Evolutionary conservation across 2,113 vertebrate species (phyloP), one percentile per base, ranked within the genome.

Genomic region (Caloenas nicobarica): DNA sequence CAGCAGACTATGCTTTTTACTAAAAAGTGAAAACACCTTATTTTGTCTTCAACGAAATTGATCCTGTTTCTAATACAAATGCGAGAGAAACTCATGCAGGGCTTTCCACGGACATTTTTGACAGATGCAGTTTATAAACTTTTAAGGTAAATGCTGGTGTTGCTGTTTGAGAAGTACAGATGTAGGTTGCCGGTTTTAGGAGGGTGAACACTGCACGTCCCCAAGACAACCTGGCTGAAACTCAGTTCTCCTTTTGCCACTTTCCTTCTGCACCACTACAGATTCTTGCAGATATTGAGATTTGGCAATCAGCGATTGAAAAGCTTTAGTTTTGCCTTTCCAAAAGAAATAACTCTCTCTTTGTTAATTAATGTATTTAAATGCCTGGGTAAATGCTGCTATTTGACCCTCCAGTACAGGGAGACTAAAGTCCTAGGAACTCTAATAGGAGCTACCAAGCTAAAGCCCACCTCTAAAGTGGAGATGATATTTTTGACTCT

Each of bases 11-110:
- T 36, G 57, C 38, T 60, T 38, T 72, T 89, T 54, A 4, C 64
- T 61, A 40, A 77, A 46, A 74, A 79, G 56, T 36, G 88, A 56
- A 72, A 88, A 76, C 48, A 44, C 62, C 51, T 89, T 16, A 6
- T 77, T 93, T 87, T 77, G 51, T 68, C 60, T 81, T 29, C 74
- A 57, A 4, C 33, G 44, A 85, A 89, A 93, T 94, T 84, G 60
- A 69, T 93, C 81, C 46, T 68, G 65, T 83, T 64, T 83, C 71
- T 14, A 85, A 62, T 42, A 74, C 22, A 58, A 81, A 91, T 22
- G 36, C 0, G 7, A 26, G 46, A 62, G 81, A 28, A 86, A 13
- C 54, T 68, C 71, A 8, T 4, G 33, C 33, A 2, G 72, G 69
- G 72, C 56, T 71, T 78, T 36, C 34, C 58, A 25, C 18, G 36